These are phyloP conservation scores for Homalodisca vitripennis DNA, from an alignment of 1,140 invertebrate genomes.

Conservation along the genomic window DNA sequence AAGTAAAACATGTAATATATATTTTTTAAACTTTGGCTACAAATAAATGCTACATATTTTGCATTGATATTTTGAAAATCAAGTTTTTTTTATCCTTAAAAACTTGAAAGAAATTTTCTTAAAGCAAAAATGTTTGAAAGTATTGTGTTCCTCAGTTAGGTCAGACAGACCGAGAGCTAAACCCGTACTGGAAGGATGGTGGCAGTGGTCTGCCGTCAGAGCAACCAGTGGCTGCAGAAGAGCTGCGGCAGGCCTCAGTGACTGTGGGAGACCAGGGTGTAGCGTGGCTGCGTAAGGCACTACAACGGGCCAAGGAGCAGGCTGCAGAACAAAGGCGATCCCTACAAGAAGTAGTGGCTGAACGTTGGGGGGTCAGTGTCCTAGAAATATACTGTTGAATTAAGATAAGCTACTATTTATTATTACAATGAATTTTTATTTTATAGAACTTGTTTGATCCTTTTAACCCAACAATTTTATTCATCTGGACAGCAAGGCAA, in stretches of 20 bases:
- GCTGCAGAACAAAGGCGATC: slow-evolving; percentile 55
- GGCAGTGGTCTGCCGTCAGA: slow-evolving; percentile 71
- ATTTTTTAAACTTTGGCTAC: too few relatives aligned
- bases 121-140: too few relatives aligned
- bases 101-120: too few relatives aligned
- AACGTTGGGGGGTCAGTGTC: slow-evolving; percentile 61
- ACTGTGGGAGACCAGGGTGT: slow-evolving; percentile 49
- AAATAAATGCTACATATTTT: too few relatives aligned
- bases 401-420: too few relatives aligned
- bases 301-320: slow-evolving; percentile 58
- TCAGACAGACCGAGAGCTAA: slow-evolving; percentile 74
- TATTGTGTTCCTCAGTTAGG: slow-evolving; percentile 64
- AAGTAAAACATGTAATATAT: too few relatives aligned
- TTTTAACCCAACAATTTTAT: not conserved
- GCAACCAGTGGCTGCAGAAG: slow-evolving; percentile 41
- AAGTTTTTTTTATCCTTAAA: too few relatives aligned
- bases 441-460: too few relatives aligned
- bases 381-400: too few relatives aligned
- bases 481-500: too few relatives aligned
- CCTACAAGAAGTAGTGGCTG: slow-evolving; percentile 60
- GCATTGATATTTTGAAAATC: too few relatives aligned
- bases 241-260: slow-evolving; percentile 26
- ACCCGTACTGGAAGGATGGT: slow-evolving; percentile 91
- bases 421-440: not conserved
- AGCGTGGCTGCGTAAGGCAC: slow-evolving; percentile 58